A percentile compares a stretch with the other conserved stretches of the same genome.
Conservation (phyloP, 2,888 invertebrate species). For the Eupeodes latifasciatus region DNA sequence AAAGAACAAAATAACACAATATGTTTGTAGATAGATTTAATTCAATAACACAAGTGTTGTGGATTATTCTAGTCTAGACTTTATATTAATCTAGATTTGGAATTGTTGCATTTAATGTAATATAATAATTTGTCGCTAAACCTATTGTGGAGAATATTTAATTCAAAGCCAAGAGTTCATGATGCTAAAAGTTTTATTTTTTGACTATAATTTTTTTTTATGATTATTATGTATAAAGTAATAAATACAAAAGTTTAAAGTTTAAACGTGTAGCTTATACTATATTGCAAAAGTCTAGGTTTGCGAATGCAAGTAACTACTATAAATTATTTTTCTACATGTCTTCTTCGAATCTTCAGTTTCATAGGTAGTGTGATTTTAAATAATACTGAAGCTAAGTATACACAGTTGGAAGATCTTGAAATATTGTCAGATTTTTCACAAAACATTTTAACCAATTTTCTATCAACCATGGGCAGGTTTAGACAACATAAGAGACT, state of each 20-base stretch:
- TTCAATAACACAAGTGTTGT: constrained; percentile 14
- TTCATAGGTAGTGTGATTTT: too few relatives aligned
- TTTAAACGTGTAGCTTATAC: not conserved
- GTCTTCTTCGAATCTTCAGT: too few relatives aligned
- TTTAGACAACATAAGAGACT: too few relatives aligned
- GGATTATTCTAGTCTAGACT: constrained; percentile 25
- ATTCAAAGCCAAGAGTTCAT: constrained; percentile 42
- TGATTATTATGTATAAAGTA: constrained; percentile 10
- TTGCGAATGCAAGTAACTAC: too few relatives aligned
- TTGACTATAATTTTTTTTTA: constrained; percentile 62
- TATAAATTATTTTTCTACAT: too few relatives aligned
- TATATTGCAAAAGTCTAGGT: too few relatives aligned
- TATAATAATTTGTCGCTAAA: constrained; percentile 61
- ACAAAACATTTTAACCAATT: too few relatives aligned
- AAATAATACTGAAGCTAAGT: too few relatives aligned
- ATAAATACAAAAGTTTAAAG: constrained; percentile 10
- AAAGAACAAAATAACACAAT: constrained; percentile 25
- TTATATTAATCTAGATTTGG: constrained; percentile 29
- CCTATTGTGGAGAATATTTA: constrained; percentile 38
- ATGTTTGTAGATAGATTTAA: constrained; percentile 15
- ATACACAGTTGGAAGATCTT: too few relatives aligned
- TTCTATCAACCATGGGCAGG: too few relatives aligned
- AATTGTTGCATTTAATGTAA: constrained; percentile 71
- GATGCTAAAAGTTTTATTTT: constrained; percentile 37
- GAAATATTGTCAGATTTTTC: too few relatives aligned